phyloP scores from a whole-genome alignment of 2,888 invertebrate genomes.

The Patella caerulea region DNA sequence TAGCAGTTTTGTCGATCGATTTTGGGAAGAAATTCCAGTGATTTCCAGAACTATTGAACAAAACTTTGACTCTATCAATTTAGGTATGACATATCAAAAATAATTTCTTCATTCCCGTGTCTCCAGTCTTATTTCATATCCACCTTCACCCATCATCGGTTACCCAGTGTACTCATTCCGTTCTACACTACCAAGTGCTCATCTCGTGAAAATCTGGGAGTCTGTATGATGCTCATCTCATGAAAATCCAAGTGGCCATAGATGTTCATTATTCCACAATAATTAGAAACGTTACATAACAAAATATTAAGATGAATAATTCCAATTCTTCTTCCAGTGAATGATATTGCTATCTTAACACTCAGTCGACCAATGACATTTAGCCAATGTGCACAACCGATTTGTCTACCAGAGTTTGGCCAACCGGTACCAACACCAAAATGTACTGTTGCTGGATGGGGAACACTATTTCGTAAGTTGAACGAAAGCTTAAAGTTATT shows the following conservation, averaged over 20 bases:
- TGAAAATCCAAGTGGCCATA: no score
- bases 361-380: constrained; percentile 4
- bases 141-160: no score
- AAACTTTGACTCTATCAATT: background rate
- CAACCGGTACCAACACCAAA: background rate
- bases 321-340: constrained; percentile 12
- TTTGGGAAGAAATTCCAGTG: background rate
- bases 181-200: no score
- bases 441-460: constrained; percentile 27
- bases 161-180: no score
- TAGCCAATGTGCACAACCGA: constrained; percentile 13
- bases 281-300: background rate
- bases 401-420: constrained; percentile 12
- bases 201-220: no score
- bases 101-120: no score
- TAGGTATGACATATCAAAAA: background rate
- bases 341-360: constrained; percentile 26
- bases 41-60: background rate
- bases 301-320: background rate
- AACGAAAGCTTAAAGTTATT: background rate
- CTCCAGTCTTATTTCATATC: no score
- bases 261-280: background rate
- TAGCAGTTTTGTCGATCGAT: background rate
- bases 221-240: no score
- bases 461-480: constrained; percentile 19